Conservation (phyloP, 2,797 vertebrate genomes). For the Pogoniulus pusillus region DNA sequence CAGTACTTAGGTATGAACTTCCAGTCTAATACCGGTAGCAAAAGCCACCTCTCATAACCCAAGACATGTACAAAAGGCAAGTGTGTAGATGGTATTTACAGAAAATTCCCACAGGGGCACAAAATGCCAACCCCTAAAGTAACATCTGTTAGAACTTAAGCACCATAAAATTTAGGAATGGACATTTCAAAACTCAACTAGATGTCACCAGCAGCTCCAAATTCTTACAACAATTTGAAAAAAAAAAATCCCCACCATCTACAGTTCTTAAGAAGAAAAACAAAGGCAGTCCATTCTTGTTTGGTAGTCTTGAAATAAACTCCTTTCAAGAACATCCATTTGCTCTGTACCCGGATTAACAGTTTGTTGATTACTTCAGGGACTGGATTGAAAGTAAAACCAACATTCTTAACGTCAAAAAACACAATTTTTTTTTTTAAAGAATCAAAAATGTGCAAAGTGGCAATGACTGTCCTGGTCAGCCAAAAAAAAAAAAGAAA, state of each 20-base stretch:
- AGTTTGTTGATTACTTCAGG: conserved; percentile 66
- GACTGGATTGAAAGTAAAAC: conserved; percentile 93
- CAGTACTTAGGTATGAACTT: conserved; percentile 99
- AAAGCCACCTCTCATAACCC: conserved; percentile 85
- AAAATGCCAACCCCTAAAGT: conserved; percentile 87
- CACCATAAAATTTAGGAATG: conserved; percentile 89
- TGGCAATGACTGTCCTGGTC: conserved; percentile 93
- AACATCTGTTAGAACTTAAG: conserved; percentile 88
- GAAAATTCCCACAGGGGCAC: conserved; percentile 82
- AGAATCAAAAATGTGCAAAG: conserved; percentile 97
- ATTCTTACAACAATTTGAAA: conserved; percentile 67
- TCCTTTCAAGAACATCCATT: conserved; percentile 65
- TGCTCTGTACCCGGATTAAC: conserved; percentile 69
- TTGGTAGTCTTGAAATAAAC: conserved; percentile 66
- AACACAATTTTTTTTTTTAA: conserved; percentile 78
- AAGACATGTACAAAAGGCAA: conserved; percentile 93
- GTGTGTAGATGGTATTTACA: conserved; percentile 97
- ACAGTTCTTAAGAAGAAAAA: conserved; percentile 53
- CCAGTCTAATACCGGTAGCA: conserved; percentile 96
- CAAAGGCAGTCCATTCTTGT: conserved; percentile 56
- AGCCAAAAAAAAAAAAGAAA: conserved; percentile 38
- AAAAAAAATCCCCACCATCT: conserved; percentile 65
- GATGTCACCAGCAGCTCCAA: conserved; percentile 78
- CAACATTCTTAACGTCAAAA: conserved; percentile 99
- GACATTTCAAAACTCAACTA: conserved; percentile 75